phyloP scores from a whole-genome alignment of 2,888 invertebrate genomes.

The Nebria salina region DNA sequence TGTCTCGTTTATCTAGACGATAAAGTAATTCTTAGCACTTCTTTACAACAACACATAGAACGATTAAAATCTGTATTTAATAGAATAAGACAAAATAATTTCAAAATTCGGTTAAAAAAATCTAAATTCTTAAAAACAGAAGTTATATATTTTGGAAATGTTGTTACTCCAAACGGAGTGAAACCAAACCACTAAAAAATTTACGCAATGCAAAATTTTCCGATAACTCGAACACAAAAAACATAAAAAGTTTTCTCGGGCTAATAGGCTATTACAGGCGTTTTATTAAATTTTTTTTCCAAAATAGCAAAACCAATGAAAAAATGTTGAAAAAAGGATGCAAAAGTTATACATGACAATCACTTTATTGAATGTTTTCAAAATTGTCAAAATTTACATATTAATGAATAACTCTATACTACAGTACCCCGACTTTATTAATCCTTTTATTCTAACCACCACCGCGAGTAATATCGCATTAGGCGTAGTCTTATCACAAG shows the following conservation, averaged over 20 bases:
- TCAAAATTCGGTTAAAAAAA: no score
- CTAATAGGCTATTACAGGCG: slow-evolving; percentile 54
- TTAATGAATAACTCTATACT: slow-evolving; percentile 47
- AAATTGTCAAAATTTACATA: slow-evolving; percentile 46
- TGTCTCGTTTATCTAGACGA: no score
- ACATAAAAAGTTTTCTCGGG: slow-evolving; percentile 55
- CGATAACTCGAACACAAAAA: slow-evolving; percentile 53
- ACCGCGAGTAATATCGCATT: slow-evolving; percentile 53
- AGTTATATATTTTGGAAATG: slow-evolving; percentile 41
- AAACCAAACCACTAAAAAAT: slow-evolving; percentile 56
- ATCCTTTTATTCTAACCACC: slow-evolving; percentile 53
- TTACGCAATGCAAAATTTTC: slow-evolving; percentile 52
- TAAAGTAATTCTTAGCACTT: no score
- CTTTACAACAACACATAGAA: no score
- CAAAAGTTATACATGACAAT: slow-evolving; percentile 40
- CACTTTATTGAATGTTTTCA: slow-evolving; percentile 46
- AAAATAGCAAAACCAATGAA: slow-evolving; percentile 52
- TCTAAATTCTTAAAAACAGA: no score
- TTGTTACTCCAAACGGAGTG: slow-evolving; percentile 55
- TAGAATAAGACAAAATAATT: no score
- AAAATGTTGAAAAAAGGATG: slow-evolving; percentile 48
- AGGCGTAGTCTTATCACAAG: slow-evolving; percentile 53
- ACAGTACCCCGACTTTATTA: no score
- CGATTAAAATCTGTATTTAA: no score
- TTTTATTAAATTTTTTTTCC: slow-evolving; percentile 51